A percentile compares a stretch with the other conserved stretches of the same genome.
phyloP scores from a whole-genome alignment of 2,888 invertebrate species.

The Selenia dentaria region DNA sequence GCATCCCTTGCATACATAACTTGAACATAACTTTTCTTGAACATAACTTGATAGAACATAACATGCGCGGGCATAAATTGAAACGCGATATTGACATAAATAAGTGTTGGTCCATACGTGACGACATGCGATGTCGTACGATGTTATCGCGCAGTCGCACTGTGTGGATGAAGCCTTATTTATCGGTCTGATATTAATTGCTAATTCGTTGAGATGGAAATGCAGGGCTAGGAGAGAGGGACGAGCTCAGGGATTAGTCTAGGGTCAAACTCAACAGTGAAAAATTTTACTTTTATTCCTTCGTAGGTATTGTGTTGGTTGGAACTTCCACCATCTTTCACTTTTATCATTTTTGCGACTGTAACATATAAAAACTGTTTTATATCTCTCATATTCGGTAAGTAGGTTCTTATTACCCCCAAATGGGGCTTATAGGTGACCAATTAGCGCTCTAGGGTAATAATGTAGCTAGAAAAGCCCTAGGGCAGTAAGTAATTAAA shows the following conservation, averaged over 20 bases:
- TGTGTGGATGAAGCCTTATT: conserved; percentile 54
- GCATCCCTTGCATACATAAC: conserved; percentile 9
- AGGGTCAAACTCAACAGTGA: neutral
- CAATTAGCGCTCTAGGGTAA: no score
- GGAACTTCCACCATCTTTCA: no score
- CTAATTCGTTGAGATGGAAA: conserved; percentile 46
- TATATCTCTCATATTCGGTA: no score
- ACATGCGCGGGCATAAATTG: conserved; percentile 60
- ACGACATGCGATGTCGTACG: conserved; percentile 66
- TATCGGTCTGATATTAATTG: conserved; percentile 54
- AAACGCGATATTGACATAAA: conserved; percentile 76
- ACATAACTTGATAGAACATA: conserved; percentile 32
- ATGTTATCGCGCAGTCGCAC: conserved; percentile 49
- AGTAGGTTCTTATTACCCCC: no score
- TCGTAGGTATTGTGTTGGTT: no score
- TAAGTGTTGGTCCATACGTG: conserved; percentile 62
- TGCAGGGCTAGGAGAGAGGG: conserved; percentile 6
- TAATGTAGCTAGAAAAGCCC: no score
- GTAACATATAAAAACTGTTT: no score
- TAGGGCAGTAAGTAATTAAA: no score
- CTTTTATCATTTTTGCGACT: no score
- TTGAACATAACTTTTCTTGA: neutral
- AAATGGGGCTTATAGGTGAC: no score
- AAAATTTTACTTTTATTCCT: no score
- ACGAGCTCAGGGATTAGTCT: neutral